A percentile compares a stretch with the other conserved stretches of the same genome.
Conservation (phyloP, 2,888 invertebrate genomes). For the Microplitis deprimator region DNA sequence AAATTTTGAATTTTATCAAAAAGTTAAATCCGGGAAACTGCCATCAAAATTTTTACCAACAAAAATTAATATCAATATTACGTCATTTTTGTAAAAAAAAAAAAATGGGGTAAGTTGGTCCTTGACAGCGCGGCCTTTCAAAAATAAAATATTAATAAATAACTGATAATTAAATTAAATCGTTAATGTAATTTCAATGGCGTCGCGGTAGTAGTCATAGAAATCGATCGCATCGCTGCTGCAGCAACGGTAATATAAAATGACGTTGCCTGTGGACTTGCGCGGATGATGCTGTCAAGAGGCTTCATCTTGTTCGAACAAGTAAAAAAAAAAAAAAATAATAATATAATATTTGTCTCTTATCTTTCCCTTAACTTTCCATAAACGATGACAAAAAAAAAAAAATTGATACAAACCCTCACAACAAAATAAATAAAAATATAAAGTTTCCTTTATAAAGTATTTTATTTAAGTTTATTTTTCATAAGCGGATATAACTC, state of each 20-base stretch:
- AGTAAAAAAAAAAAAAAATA: constrained; percentile 2
- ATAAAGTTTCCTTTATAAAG: background rate
- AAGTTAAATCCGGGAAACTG: no score
- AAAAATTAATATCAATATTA: no score
- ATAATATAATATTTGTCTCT: background rate
- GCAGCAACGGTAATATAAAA: constrained; percentile 22
- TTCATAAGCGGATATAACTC: background rate
- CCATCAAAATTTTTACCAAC: no score
- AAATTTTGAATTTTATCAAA: no score
- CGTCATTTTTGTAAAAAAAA: no score
- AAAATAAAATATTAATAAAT: no score
- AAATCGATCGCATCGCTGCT: constrained; percentile 29
- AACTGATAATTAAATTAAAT: no score
- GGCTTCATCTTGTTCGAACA: constrained; percentile 14
- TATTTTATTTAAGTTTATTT: background rate
- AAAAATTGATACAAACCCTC: constrained; percentile 4
- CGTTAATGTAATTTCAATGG: constrained; percentile 43
- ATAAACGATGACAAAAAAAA: background rate
- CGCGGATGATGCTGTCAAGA: constrained; percentile 21
- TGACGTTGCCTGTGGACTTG: constrained; percentile 31
- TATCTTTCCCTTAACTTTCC: background rate
- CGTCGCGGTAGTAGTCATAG: constrained; percentile 43
- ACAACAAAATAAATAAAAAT: background rate
- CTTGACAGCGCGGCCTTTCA: no score
- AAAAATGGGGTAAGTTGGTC: no score